Base-by-base conservation (phyloP, 2,113 vertebrate species). In the Cyprinodon variegatus region DNA sequence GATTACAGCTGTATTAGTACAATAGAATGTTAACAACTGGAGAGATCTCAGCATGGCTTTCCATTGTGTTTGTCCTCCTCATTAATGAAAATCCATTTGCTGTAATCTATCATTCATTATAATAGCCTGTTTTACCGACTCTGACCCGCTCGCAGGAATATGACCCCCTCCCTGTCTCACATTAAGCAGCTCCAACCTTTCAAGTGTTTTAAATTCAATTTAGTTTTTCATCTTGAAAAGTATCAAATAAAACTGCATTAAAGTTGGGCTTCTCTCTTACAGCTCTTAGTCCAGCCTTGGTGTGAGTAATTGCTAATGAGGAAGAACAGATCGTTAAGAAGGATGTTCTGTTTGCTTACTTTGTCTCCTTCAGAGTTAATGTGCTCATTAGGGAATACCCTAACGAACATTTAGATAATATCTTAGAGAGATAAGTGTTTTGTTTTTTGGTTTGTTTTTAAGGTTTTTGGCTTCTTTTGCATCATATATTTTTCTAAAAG, bases 51-150 rank as follows among this genome's bases (percentile, higher is more conserved):
- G 36, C 37, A 20, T 22, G 12, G 40, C 15, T 59, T 61, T 38
- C 15, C 60, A 8, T 36, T 37, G 17, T 50, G 46, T 37, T 11
- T 41, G 2, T 12, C 36, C 22, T 1, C 15, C 66, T 53, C 12
- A 12, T 75, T 78, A 83, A 83, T 81, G 79, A 78, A 81, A 80
- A 80, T 80, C 68, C 65, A 78, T 82, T 76, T 53, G 22, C 50
- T 79, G 36, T 77, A 74, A 84, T 84, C 76, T 79, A n/a, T n/a
- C 61, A 17, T 76, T 74, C 74, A 64, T 83, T 72, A 70, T 38
- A 20, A 41, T 36, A 1, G 68, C 76, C 68, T 29, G 8, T 45
- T 82, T 76, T 72, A 85, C 57, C 3, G 29, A 4, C 66, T 43
- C 53, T 15, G 37, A 73, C 57, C 79, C 74, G 74, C 78, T 65